Base-by-base conservation (phyloP, 1,140 invertebrate species). In the Potamilus streckersoni region DNA sequence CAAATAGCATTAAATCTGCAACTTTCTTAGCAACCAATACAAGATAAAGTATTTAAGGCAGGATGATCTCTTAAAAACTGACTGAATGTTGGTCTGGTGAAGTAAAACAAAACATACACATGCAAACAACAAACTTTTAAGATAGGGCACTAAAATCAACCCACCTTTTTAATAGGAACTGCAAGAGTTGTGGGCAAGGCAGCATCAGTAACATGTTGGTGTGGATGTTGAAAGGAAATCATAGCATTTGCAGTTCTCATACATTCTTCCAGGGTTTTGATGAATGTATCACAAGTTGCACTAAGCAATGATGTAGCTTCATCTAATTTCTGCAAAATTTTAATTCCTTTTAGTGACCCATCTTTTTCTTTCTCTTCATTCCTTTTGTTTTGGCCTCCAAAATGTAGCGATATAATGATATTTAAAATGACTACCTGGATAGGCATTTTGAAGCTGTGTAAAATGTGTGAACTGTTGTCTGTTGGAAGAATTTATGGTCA, bases 261-360 rank as follows among this genome's bases (percentile, higher is more conserved):
- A 83, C 94, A 95, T 76, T 95, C 94, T 89, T 95, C 95, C 79
- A 96, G 90, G 14, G 94, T 95, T 80, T 93, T 92, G 78, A 95
- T 95, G 87, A 96, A 95, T 31, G 94, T 95, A 90, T 96, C 94
- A 92, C 94, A 95, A 55, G 94, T 96, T 49, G 93, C 93, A 76
- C 92, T 93, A 61, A 96, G 87, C 74, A 95, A 90, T 82, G 92
- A 93, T 31, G 94, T 93, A n/a, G 93, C 93, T 89, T 95, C 94
- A 88, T 94, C 92, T 77, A 95, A 90, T 92, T 94, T 93, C 94
- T 95, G 89, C 72, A 92, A 91, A 67, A 56, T 74, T 61, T 6
- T 61, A 4, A 23, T 13, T 61, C 20, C 13, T 61, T 19, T 61
- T 61, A 19, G 17, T 23, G 60, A 61, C 60, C 60, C 6, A 13